These are phyloP conservation scores for Polydrusus cervinus DNA, from an alignment of 2,888 invertebrate genomes.

Conservation along the genomic window DNA sequence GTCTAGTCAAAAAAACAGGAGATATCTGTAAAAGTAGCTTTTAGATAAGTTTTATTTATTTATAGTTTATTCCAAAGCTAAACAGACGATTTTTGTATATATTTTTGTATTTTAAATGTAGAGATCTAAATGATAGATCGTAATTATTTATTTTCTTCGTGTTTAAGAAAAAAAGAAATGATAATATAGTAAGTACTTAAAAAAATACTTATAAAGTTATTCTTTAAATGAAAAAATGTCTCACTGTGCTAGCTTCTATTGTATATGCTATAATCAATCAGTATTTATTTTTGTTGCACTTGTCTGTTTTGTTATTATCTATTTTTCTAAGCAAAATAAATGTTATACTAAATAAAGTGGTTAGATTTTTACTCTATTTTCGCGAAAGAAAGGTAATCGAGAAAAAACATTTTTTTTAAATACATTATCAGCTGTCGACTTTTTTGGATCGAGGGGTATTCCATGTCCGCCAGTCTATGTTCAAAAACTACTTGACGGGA, in stretches of 20 bases:
- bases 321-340: slow-evolving; percentile 35
- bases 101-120: not conserved
- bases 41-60: slow-evolving; percentile 22
- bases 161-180: not conserved
- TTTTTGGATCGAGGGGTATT: too few species aligned
- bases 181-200: not conserved
- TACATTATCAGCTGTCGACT: too few species aligned
- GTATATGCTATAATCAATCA: slow-evolving; percentile 7
- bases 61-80: not conserved
- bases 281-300: slow-evolving; percentile 32
- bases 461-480: too few species aligned
- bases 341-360: not conserved
- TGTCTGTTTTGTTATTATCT: slow-evolving; percentile 19
- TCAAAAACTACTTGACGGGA: too few species aligned
- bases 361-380: too few species aligned
- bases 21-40: slow-evolving; percentile 4
- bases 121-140: not conserved
- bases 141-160: not conserved
- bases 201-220: not conserved
- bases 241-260: not conserved
- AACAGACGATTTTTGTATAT: not conserved
- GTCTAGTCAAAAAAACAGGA: slow-evolving; percentile 27
- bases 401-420: too few species aligned
- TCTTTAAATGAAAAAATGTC: not conserved
- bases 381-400: too few species aligned